phyloP scores from a whole-genome alignment of 30 jellyfish, hydroid and myxozoan species.

The Pelagia noctiluca region DNA sequence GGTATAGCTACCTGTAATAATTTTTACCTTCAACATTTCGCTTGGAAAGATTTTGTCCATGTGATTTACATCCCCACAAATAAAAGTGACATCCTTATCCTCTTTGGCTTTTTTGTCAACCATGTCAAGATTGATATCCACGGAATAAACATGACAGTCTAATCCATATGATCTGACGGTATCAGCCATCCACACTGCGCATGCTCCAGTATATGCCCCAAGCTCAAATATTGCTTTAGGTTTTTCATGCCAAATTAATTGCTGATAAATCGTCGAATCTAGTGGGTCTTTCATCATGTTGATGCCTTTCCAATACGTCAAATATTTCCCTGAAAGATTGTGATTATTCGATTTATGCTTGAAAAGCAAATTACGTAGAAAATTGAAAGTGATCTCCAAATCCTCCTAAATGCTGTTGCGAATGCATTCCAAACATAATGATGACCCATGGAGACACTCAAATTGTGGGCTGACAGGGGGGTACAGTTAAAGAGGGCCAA shows the following conservation, averaged over 20 bases:
- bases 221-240: slow-evolving; percentile 80
- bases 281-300: slow-evolving; percentile 78
- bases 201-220: slow-evolving; percentile 91
- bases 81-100: slow-evolving; percentile 26
- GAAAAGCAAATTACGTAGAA: no score
- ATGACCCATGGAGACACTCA: no score
- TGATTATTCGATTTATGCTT: no score
- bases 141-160: slow-evolving; percentile 61
- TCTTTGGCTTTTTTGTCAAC: slow-evolving; percentile 42
- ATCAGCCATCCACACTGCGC: slow-evolving; percentile 94
- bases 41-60: slow-evolving; percentile 52
- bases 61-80: slow-evolving; percentile 63
- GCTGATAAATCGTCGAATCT: slow-evolving; percentile 75
- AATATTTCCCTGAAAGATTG: slow-evolving; percentile 89
- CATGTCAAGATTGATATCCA: slow-evolving; percentile 59
- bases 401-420: no score
- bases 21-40: slow-evolving; percentile 60
- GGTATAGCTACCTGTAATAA: background rate
- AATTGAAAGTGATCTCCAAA: no score
- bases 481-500: no score
- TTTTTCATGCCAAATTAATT: slow-evolving; percentile 73
- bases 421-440: no score
- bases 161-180: slow-evolving; percentile 47
- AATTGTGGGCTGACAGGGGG: no score
- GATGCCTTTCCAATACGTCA: slow-evolving; percentile 79